Base-by-base conservation (phyloP, 1,140 invertebrate genomes). In the Subanguina moxae region DNA sequence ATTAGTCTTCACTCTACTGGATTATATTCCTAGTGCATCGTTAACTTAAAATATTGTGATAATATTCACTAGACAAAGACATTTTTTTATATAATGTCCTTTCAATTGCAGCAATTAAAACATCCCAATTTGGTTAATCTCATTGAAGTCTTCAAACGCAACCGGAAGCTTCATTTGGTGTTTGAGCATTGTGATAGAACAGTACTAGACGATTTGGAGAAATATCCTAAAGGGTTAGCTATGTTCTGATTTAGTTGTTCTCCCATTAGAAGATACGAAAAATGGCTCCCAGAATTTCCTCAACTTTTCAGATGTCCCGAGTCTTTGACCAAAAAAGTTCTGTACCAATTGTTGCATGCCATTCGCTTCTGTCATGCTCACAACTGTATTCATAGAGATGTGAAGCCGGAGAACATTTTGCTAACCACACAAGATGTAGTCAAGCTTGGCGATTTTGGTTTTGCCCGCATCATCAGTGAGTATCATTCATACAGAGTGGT, bases 401-500 rank as follows among this genome's bases (percentile, higher is more conserved):
- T 98, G 0, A 97, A 98, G 83, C 95, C 95, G 1, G 95, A 99
- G 86, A 99, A 99, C 83, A 97, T 99, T 69, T 85, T 98, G 19
- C 88, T 99, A n/a, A 97, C 93, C 17, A 87, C 88, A 48, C 89
- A 91, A 65, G 93, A 93, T 0, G 89, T 95, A 28, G 92, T 98
- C 19, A 98, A 98, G 85, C 86, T 98, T 0, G 97, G 94, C 80
- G 95, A 99, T 83, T 99, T 99, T 84, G 95, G 95, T 27, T 99
- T 99, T 84, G 95, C 95, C 0, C 87, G 95, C 76, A 90, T 95
- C 87, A 87, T 99, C 72, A 96, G 93, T 91, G 85, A 87, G 89
- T 80, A 46, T 66, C 46, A 28, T 38, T 38, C 32, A 38, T 11
- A 11, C 32, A 38, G n/a, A n/a, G n/a, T n/a, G n/a, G n/a, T n/a